Percentiles rank a stretch among this genome's conserved stretches.
These are phyloP conservation scores for Bucorvus abyssinicus DNA, from an alignment of 2,797 vertebrate species.

Conservation along the genomic window DNA sequence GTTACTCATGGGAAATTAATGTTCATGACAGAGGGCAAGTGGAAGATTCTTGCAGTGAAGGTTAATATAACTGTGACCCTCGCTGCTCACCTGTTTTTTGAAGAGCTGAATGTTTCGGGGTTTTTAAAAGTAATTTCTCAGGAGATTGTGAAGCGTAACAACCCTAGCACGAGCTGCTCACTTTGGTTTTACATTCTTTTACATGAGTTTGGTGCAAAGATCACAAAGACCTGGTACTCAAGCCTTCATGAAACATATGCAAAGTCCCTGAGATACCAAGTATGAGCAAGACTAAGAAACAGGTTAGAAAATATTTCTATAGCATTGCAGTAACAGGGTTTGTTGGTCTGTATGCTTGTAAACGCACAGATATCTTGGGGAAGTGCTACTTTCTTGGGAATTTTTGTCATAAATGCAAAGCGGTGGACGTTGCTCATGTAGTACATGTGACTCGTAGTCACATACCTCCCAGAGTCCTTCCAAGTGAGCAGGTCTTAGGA, in stretches of 20 bases:
- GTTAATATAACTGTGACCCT: slow-evolving; percentile 15
- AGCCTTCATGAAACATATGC: not conserved
- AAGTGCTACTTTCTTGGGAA: not conserved
- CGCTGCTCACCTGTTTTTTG: not conserved
- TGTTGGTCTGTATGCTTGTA: not conserved
- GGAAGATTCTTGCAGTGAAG: not conserved
- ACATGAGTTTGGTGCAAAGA: not conserved
- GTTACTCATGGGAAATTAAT: not conserved
- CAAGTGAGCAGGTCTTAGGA: not conserved
- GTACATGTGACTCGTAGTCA: not conserved
- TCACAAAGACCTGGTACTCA: not conserved
- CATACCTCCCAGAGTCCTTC: not conserved
- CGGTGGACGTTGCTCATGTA: not conserved
- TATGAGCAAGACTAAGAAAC: not conserved
- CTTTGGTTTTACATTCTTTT: not conserved
- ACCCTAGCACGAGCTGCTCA: not conserved
- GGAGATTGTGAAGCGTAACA: not conserved
- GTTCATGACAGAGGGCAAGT: not conserved
- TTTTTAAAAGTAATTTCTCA: not conserved
- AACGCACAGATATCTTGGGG: not conserved
- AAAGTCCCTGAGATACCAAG: not conserved
- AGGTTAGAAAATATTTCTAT: not conserved
- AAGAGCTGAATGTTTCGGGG: not conserved
- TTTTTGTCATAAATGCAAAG: not conserved
- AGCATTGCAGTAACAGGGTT: not conserved